These are phyloP conservation scores for Nibea coibor DNA, from an alignment of 2,113 vertebrate species.

Conservation along the genomic window DNA sequence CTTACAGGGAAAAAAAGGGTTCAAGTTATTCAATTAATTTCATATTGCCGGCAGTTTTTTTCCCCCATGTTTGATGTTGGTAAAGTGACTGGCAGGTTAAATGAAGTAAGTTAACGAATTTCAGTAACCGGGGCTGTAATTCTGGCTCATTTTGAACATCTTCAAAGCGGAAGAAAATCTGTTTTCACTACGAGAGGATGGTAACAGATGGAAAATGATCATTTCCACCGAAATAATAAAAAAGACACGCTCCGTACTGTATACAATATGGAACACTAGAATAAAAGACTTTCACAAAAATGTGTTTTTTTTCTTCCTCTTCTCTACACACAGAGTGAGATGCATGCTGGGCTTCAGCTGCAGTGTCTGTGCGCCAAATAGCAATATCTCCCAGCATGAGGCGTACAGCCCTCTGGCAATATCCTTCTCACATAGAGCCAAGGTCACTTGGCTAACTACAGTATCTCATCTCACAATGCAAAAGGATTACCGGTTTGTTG, in stretches of 20 bases:
- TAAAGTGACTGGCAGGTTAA: conserved; percentile 16
- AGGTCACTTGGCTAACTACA: conserved; percentile 73
- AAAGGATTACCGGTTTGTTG: conserved; percentile 55
- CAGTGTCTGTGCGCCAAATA: conserved; percentile 65
- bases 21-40: conserved; percentile 6
- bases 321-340: conserved; percentile 3
- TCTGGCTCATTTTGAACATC: conserved; percentile 27
- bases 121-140: conserved; percentile 8
- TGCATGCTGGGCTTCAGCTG: conserved; percentile 66
- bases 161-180: neutral
- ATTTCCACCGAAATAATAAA: conserved; percentile 3
- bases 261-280: neutral
- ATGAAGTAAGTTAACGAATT: conserved; percentile 33
- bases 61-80: conserved; percentile 5
- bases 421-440: conserved; percentile 71
- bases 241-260: neutral
- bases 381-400: conserved; percentile 71
- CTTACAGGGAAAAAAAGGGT: neutral
- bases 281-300: conserved; percentile 29
- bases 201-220: conserved; percentile 14
- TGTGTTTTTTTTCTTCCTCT: neutral
- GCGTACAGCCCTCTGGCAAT: conserved; percentile 67
- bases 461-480: conserved; percentile 69
- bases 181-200: conserved; percentile 5
- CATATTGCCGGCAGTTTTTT: neutral